Evolutionary conservation across 1,140 invertebrate species (phyloP), one percentile per base, ranked within the genome.

Genomic region (Globodera rostochiensis): DNA sequence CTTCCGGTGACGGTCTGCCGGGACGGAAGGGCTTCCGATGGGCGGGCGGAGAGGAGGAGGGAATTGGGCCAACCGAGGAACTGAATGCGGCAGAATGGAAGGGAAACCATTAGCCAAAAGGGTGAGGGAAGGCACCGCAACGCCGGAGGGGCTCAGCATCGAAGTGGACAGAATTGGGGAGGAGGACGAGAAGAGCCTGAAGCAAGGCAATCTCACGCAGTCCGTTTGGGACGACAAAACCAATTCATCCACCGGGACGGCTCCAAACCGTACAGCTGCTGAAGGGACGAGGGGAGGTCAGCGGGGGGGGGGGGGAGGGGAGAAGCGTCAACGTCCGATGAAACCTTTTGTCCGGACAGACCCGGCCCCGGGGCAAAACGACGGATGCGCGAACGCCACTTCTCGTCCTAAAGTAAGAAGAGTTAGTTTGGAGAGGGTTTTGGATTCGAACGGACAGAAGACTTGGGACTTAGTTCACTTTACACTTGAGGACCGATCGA

Each of bases 1-100:
- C 80, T 78, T 53, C 85, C 86, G 46, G 60, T 36, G 67, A 86
- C 76, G 53, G 45, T 50, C 74, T 86, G 86, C 47, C 79, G 77
- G 11, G 78, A 64, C n/a, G 86, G 84, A n/a, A 75, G 79, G 6
- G 83, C 45, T 13, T 77, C 73, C 13, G 74, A 84, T 7, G 50
- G 25, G 19, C 49, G 49, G 19, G 66, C 21, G 5, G 79, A 86
- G 1, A 86, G 15, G 19, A 88, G 71, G 45, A 86, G 76, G 36
- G 81, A 57, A 82, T 88, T 86, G 21, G 86, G 87, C 86, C 86
- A 86, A 15, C 86, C 86, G n/a, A 86, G 80, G 64, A 86, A 86
- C 69, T 71, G 69, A 66, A 3, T 66, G 60, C n/a, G 69, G 36
- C 21, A 19, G 25, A 71, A 71, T 6, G 2, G 69, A 71, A 19